phyloP scores from a whole-genome alignment of 2,888 invertebrate genomes.

The Sarcophaga caerulescens region DNA sequence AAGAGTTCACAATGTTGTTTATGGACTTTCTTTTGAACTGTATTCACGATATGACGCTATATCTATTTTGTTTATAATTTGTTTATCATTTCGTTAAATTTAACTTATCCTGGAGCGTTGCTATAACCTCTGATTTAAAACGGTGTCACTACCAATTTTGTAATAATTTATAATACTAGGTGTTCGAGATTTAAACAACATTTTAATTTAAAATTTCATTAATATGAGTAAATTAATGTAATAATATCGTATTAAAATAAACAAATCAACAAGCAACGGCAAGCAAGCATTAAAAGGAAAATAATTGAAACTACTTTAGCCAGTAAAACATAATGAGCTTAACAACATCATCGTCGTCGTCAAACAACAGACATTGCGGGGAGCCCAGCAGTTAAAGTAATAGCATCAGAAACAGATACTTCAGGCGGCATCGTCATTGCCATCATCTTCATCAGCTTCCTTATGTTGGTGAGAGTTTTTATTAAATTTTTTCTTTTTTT shows the following conservation, averaged over 20 bases:
- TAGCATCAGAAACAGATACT: slow-evolving; percentile 11
- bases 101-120: too few species aligned
- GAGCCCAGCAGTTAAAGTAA: slow-evolving; percentile 1
- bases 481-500: too few species aligned
- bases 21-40: too few species aligned
- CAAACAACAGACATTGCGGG: too few species aligned
- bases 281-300: slow-evolving; percentile 8
- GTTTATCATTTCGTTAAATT: too few species aligned
- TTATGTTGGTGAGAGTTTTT: background rate
- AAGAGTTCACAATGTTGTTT: too few species aligned
- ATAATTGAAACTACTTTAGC: slow-evolving; percentile 21
- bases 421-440: slow-evolving; percentile 1
- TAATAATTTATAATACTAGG: too few species aligned
- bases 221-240: slow-evolving; percentile 9
- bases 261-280: slow-evolving; percentile 7
- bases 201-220: slow-evolving; percentile 26
- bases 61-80: too few species aligned
- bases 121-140: too few species aligned
- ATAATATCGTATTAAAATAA: slow-evolving; percentile 22
- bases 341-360: background rate
- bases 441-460: slow-evolving; percentile 17
- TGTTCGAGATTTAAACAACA: background rate
- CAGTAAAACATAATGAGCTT: slow-evolving; percentile 10
- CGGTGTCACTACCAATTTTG: too few species aligned
- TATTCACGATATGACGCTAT: too few species aligned